Conservation (phyloP, 2,113 vertebrate species). For the Bothrops jararaca region DNA sequence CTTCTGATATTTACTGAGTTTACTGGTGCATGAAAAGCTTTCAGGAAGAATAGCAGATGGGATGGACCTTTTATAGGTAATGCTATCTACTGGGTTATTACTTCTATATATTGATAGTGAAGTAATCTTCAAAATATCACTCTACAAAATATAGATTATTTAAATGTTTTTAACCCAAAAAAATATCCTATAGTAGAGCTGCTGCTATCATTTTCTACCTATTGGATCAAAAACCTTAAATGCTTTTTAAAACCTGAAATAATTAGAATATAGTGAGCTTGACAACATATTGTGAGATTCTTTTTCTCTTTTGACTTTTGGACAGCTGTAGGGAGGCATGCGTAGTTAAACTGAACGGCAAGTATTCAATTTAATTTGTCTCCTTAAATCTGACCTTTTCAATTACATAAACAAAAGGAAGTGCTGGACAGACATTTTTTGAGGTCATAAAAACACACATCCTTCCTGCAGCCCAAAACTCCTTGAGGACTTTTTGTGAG, state of each 20-base stretch:
- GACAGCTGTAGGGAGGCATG: conserved; percentile 41
- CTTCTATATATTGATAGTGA: conserved; percentile 86
- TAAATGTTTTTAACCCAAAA: conserved; percentile 76
- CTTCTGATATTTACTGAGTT: conserved; percentile 89
- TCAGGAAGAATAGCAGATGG: conserved; percentile 85
- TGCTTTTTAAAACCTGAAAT: conserved; percentile 64
- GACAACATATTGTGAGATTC: conserved; percentile 8
- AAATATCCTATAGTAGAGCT: conserved; percentile 53
- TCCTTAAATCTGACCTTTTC: conserved; percentile 60
- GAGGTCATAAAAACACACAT: conserved; percentile 32
- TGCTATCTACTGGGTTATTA: conserved; percentile 87
- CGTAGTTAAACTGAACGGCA: conserved; percentile 55
- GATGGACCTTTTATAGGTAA: conserved; percentile 85
- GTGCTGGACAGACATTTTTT: neutral
- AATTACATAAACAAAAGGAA: conserved; percentile 48
- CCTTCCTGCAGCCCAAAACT: conserved; percentile 23
- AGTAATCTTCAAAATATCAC: conserved; percentile 84
- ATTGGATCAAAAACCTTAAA: conserved; percentile 54
- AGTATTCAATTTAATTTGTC: conserved; percentile 53
- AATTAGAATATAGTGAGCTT: conserved; percentile 56
- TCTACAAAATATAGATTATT: conserved; percentile 83
- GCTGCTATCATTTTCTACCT: conserved; percentile 63
- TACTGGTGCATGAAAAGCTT: conserved; percentile 88
- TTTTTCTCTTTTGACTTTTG: conserved; percentile 49
- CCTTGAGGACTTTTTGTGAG: conserved; percentile 41